These are phyloP conservation scores for Iguana delicatissima DNA, from an alignment of 2,797 vertebrate genomes.

Conservation along the genomic window DNA sequence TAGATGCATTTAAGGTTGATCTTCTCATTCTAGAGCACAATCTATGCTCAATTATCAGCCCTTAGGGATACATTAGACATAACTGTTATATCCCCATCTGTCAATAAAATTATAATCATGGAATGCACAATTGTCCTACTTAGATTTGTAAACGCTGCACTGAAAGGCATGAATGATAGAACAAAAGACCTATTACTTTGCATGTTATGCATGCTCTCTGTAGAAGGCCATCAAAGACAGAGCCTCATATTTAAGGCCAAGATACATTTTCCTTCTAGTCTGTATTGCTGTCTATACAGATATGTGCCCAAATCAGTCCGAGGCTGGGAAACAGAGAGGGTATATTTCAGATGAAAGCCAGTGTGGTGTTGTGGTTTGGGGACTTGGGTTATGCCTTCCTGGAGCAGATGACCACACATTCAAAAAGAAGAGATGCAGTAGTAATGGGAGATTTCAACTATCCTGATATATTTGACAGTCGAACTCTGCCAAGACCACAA, in stretches of 20 bases:
- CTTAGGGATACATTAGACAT: slow-evolving; percentile 65
- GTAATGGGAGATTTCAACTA: no score
- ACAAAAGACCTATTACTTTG: slow-evolving; percentile 59
- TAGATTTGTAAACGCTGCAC: slow-evolving; percentile 70
- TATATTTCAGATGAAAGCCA: background rate
- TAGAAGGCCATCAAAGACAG: slow-evolving; percentile 57
- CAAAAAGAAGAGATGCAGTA: no score
- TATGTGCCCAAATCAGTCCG: slow-evolving; percentile 40
- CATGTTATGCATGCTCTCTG: slow-evolving; percentile 55
- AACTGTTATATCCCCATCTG: slow-evolving; percentile 78
- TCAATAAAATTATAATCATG: slow-evolving; percentile 78
- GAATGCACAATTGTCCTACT: slow-evolving; percentile 73
- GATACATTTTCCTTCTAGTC: slow-evolving; percentile 44
- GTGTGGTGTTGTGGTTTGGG: no score
- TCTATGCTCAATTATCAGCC: slow-evolving; percentile 72
- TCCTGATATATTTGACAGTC: no score
- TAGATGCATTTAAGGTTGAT: slow-evolving; percentile 67
- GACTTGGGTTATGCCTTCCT: no score
- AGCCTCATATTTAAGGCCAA: slow-evolving; percentile 33
- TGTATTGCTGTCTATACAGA: background rate
- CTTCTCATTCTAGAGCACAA: slow-evolving; percentile 54
- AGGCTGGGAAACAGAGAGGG: background rate
- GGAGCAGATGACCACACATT: no score
- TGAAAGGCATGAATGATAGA: slow-evolving; percentile 65
- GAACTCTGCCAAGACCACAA: no score